A percentile compares a stretch with the other conserved stretches of the same genome.
These are phyloP conservation scores for Pachliopta kotzebuea DNA, from an alignment of 2,888 invertebrate genomes.

Conservation along the genomic window DNA sequence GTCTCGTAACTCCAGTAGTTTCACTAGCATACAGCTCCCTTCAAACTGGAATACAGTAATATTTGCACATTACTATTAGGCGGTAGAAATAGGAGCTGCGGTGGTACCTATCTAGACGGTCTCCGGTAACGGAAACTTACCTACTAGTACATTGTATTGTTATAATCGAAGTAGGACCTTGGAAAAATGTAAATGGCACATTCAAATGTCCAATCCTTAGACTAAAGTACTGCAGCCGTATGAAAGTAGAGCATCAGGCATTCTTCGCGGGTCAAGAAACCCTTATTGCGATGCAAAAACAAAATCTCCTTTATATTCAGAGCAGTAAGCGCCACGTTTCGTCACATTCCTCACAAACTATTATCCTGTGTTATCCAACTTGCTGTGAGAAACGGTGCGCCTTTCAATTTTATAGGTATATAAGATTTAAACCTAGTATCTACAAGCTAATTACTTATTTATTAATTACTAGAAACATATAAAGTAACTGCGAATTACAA, in stretches of 20 bases:
- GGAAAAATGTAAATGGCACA: background rate
- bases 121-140: too few relatives aligned
- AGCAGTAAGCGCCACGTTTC: constrained; percentile 31
- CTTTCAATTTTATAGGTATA: constrained; percentile 52
- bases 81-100: too few relatives aligned
- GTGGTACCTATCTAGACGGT: too few relatives aligned
- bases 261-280: constrained; percentile 52
- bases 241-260: constrained; percentile 64
- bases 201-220: constrained; percentile 47
- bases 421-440: constrained; percentile 4
- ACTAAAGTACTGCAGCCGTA: constrained; percentile 34
- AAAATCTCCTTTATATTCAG: constrained; percentile 30
- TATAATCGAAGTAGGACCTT: too few relatives aligned
- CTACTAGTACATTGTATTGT: too few relatives aligned
- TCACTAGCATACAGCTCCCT: too few relatives aligned
- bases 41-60: too few relatives aligned
- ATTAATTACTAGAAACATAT: too few relatives aligned
- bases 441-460: too few relatives aligned
- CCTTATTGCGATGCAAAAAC: constrained; percentile 20
- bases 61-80: too few relatives aligned
- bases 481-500: too few relatives aligned
- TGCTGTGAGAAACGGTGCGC: constrained; percentile 70
- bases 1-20: too few relatives aligned
- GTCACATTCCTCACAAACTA: constrained; percentile 31
- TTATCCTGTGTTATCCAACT: constrained; percentile 37